Base-by-base conservation (phyloP, 2,797 vertebrate species). In the Carapus acus region DNA sequence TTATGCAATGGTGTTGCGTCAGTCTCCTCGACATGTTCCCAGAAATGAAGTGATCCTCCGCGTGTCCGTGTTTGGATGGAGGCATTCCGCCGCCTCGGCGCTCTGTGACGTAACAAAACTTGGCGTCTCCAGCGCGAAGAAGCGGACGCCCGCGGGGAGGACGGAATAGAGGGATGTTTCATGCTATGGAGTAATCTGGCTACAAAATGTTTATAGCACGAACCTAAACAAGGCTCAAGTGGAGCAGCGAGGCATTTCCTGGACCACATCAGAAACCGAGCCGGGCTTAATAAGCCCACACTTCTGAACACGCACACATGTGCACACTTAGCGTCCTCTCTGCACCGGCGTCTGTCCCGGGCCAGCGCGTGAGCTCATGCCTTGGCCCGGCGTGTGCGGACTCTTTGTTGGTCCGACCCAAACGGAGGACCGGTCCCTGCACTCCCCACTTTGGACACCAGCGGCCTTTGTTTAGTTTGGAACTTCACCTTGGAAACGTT, bases 311-410 rank as follows among this genome's bases (percentile, higher is more conserved):
- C 82, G n/a, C n/a, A 83, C 84, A 84, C 77, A 78, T 85, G 82
- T 68, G 50, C 71, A 76, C 73, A 83, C 73, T 77, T 74, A 77
- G 76, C 52, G 63, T 77, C 62, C 71, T 76, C 60, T 62, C 50
- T 44, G 56, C 31, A 7, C 61, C 37, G 67, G 56, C 67, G 67
- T 71, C 77, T 67, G 56, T 65, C 64, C 29, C 45, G 45, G 69
- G 78, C 76, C 68, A 68, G 58, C 38, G 73, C 43, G n/a, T 88
- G 88, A 90, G 85, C 75, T 90, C 88, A 88, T 83, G 43, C 59
- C 69, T 84, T 88, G 87, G 85, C 83, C 54, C 65, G 51, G 58
- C 29, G 55, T 85, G 73, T 80, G 71, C 75, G 73, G 73, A 43
- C 61, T 77, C 66, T 77, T 77, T 75, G 74, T 74, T 40, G 43